These are phyloP conservation scores for Microtus ochrogaster DNA, from an alignment of 2,113 vertebrate species.

Conservation along the genomic window DNA sequence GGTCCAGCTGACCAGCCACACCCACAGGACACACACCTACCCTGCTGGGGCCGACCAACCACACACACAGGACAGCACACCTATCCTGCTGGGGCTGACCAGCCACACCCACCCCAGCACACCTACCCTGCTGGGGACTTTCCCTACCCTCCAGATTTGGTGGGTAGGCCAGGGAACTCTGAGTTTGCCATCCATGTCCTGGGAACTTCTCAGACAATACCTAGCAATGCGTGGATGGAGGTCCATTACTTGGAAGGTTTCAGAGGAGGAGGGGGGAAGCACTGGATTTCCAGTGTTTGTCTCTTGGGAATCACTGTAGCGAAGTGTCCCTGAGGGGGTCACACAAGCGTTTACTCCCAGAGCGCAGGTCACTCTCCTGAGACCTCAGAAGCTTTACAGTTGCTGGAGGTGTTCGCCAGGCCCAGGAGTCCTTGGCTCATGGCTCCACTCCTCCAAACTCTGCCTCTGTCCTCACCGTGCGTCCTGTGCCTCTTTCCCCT, in stretches of 20 bases:
- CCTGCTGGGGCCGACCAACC: not conserved
- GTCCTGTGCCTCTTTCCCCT: not conserved
- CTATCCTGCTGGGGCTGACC: no score
- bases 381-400: not conserved
- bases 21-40: no score
- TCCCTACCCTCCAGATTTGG: no score
- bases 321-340: not conserved
- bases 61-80: accelerated
- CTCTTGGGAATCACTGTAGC: not conserved
- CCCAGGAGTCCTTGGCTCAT: not conserved
- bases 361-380: not conserved
- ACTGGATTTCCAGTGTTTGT: not conserved
- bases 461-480: not conserved
- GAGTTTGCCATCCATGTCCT: not conserved
- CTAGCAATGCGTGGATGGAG: not conserved
- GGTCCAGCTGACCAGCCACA: not conserved
- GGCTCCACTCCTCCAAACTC: not conserved
- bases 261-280: not conserved
- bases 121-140: no score
- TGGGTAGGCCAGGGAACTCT: not conserved
- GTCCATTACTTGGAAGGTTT: not conserved
- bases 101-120: not conserved
- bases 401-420: not conserved
- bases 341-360: not conserved
- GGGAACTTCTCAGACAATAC: not conserved